phyloP scores from a whole-genome alignment of 2,113 vertebrate species.

The Periophthalmus modestus region DNA sequence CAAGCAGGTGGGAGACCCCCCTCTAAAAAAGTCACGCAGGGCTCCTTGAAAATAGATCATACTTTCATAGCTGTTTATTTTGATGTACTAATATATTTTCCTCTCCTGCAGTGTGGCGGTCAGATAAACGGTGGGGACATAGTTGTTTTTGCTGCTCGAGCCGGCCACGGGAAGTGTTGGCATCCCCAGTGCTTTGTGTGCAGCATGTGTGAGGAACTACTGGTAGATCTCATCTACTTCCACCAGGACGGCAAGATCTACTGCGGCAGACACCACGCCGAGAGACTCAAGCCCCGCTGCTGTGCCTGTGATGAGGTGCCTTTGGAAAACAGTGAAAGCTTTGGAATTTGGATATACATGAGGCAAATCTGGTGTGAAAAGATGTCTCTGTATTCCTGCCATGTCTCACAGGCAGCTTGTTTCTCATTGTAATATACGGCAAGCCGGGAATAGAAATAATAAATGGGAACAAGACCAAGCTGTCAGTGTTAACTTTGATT shows the following conservation, averaged over 20 bases:
- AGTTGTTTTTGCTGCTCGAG: constrained; percentile 90
- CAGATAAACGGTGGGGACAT: constrained; percentile 95
- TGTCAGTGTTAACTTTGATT: constrained; percentile 16
- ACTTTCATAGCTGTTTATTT: not conserved
- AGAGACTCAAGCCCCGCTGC: constrained; percentile 94
- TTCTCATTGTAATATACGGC: constrained; percentile 25
- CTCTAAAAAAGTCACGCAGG: not conserved
- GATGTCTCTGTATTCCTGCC: constrained; percentile 36
- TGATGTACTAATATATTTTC: not conserved
- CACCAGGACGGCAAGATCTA: constrained; percentile 96
- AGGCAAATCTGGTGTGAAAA: constrained; percentile 43
- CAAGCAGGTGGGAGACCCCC: no score
- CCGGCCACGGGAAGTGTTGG: constrained; percentile 91
- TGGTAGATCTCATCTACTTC: constrained; percentile 98
- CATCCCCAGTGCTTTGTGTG: constrained; percentile 97
- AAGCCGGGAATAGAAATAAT: constrained; percentile 25
- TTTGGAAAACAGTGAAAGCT: constrained; percentile 41
- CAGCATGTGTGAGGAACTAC: constrained; percentile 88
- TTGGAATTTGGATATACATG: constrained; percentile 36
- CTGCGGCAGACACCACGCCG: constrained; percentile 93
- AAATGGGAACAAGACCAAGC: constrained; percentile 12
- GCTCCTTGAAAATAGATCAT: not conserved
- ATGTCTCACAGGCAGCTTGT: constrained; percentile 32
- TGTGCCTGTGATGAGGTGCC: constrained; percentile 94
- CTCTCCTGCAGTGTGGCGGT: constrained; percentile 83